Base-by-base conservation (phyloP, 2,797 vertebrate genomes). In the Acipenser oxyrinchus region DNA sequence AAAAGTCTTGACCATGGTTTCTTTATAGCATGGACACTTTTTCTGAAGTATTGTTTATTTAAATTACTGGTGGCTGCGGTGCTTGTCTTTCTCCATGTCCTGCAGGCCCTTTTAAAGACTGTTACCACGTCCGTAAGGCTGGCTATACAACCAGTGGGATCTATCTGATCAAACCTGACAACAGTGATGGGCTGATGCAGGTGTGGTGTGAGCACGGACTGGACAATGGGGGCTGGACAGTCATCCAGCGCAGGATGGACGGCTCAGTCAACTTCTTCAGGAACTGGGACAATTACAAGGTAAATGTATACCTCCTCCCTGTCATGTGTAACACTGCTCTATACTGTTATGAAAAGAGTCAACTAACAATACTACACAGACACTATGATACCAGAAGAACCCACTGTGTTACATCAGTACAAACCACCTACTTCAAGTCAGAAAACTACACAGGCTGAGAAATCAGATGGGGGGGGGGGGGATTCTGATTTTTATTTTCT, bases 201-300 rank as follows among this genome's bases (percentile, higher is more conserved):
- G 85, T 93, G 52, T 99, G 97, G 97, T 99, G 97, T 68, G 97
- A 99, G 71, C 94, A 99, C 61, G 86, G 88, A 77, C 77, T 99
- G 72, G 95, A 99, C 76, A 95, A 95, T 0, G 97, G 96, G 66
- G 97, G 97, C 49, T 99, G 97, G 97, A 96, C 97, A 0, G 95
- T 98, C 49, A 91, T 99, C 80, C 97, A 99, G 79, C 93, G 92
- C 69, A 93, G 97, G 75, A 93, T 74, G 80, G 97, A 99, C 4
- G 97, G 97, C 70, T 93, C 97, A 1, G 93, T 96, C 62, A 99
- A 99, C 80, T 99, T 99, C 79, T 99, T 99, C 80, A 92, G 95
- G 67, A 99, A 99, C 48, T 99, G 95, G 96, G 97, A 99, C 68
- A 99, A 92, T 73, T 99, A 99, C 72, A 99, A 99, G 89, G 96